Conservation (phyloP, 2,888 invertebrate genomes). For the Sarcophaga rosellei region DNA sequence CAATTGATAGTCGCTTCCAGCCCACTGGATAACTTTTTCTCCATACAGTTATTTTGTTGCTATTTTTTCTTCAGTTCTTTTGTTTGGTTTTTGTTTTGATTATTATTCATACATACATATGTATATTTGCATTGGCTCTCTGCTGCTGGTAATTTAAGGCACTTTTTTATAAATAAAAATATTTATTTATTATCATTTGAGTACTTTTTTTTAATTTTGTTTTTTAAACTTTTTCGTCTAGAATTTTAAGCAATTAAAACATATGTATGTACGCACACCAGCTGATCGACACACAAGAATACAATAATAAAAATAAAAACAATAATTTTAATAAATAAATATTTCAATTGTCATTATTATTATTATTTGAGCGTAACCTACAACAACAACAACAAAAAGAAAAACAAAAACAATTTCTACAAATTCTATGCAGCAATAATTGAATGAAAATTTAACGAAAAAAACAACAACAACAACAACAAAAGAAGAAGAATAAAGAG, state of each 20-base stretch:
- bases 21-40: neutral
- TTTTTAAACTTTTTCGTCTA: conserved; percentile 33
- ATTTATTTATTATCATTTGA: too few species aligned
- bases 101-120: neutral
- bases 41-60: neutral
- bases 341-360: conserved; percentile 37
- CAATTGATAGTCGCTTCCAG: neutral
- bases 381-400: neutral
- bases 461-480: neutral
- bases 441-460: conserved; percentile 27
- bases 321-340: neutral
- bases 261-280: conserved; percentile 20
- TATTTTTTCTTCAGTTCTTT: neutral
- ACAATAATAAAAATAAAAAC: neutral
- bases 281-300: neutral
- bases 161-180: too few species aligned
- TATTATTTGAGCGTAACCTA: conserved; percentile 37
- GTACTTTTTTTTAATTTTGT: neutral
- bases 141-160: too few species aligned
- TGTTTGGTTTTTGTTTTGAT: neutral
- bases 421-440: conserved; percentile 25
- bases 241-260: conserved; percentile 39
- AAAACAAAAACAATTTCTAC: neutral
- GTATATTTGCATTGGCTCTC: too few species aligned
- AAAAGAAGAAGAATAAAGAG: neutral